Percentiles rank a stretch among this genome's conserved stretches.
These are phyloP conservation scores for Ceryle rudis DNA, from an alignment of 2,797 vertebrate species.

Conservation along the genomic window DNA sequence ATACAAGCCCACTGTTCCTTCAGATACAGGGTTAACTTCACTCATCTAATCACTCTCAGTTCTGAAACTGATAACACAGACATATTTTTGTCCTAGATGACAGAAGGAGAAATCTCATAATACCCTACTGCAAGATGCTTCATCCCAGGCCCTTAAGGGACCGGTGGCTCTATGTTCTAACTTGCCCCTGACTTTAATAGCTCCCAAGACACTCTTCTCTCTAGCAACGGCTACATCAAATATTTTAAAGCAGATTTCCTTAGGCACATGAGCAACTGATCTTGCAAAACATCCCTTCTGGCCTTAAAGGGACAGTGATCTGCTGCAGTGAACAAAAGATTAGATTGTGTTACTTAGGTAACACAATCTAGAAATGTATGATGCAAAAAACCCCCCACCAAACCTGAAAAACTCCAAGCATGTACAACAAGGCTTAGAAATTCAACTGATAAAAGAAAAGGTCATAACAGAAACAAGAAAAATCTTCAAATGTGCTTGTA, in stretches of 20 bases:
- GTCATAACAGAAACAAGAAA: background rate
- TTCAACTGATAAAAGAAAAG: background rate
- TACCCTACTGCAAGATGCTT: background rate
- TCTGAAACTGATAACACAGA: background rate
- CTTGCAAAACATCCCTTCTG: background rate
- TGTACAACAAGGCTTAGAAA: background rate
- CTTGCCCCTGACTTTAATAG: background rate
- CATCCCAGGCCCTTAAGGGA: background rate
- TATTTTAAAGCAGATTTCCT: conserved; percentile 21
- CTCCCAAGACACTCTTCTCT: conserved; percentile 19
- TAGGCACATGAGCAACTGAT: background rate
- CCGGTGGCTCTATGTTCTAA: background rate
- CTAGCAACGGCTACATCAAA: background rate
- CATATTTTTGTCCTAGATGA: background rate
- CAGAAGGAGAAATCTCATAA: background rate
- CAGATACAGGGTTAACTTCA: background rate
- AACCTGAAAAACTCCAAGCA: background rate
- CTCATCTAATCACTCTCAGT: background rate
- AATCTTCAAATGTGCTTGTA: background rate
- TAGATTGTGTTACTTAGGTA: background rate
- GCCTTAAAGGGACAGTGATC: background rate
- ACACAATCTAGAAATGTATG: background rate
- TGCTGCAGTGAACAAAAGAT: background rate
- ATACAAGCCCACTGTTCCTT: background rate
- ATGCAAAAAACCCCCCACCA: background rate